Evolutionary conservation across 2,888 invertebrate genomes (phyloP), one percentile per base, ranked within the genome.

Genomic region (Alentia gelatinosa): DNA sequence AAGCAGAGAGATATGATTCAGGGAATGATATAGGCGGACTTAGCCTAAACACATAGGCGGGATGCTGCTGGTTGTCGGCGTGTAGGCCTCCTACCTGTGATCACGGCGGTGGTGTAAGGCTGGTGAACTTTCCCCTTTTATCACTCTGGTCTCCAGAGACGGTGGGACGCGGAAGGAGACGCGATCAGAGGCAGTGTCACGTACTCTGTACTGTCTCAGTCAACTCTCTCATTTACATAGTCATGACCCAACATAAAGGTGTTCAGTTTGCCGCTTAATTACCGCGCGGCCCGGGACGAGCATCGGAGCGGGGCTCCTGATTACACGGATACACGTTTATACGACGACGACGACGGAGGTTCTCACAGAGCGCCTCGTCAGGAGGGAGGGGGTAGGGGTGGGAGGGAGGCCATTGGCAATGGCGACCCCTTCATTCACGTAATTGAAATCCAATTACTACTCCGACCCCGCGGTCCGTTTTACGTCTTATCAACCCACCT

Each of bases 151-250:
- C n/a, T n/a, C n/a, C n/a, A n/a, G n/a, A n/a, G n/a, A n/a, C n/a
- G n/a, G n/a, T n/a, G n/a, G n/a, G n/a, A n/a, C 5, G 56, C 56
- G 19, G 23, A n/a, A n/a, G 12, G 56, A 56, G 56, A 3, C 5
- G 56, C 56, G 19, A 4, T n/a, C 68, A 68, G 33, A 68, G 15
- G 68, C 30, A 47, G 47, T 30, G 33, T 30, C 68, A 68, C 68
- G 68, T 68, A 19, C 68, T 26, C 68, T 30, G 12, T 19, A 68
- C 12, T 30, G 12, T 26, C 33, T 68, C 56, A 56, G 23, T n/a
- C 56, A 19, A 19, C 56, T 56, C 56, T n/a, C 56, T 68, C 68
- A 68, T 68, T 68, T 68, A 68, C 68, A 68, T 68, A 68, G 68
- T 68, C 68, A 68, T 68, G 68, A 68, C 68, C 68, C 30, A 12